A percentile compares a stretch with the other conserved stretches of the same genome.
Evolutionary conservation across 37 sponge, comb jelly and placozoan species (phyloP).

Genomic region (Cliona cf. orientalis): DNA sequence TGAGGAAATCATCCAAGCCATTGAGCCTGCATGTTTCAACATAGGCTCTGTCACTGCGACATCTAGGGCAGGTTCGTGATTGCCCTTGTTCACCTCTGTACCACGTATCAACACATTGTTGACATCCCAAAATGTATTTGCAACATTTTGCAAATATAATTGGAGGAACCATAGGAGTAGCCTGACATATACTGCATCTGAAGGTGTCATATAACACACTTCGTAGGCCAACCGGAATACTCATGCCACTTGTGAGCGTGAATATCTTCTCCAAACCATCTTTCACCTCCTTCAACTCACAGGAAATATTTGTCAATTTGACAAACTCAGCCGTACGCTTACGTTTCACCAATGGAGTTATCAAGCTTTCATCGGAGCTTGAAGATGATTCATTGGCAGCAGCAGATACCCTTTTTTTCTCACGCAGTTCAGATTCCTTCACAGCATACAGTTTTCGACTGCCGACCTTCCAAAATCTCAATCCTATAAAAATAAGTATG

Average conservation of each 20-base stretch:
- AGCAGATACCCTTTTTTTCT: neutral
- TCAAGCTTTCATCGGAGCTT: too few relatives aligned
- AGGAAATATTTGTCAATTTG: too few relatives aligned
- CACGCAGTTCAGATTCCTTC: neutral
- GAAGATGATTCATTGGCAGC: neutral
- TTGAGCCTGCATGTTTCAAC: slow-evolving; percentile 31
- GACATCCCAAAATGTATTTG: slow-evolving; percentile 41
- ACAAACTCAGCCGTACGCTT: too few relatives aligned
- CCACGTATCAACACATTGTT: slow-evolving; percentile 50
- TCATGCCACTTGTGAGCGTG: neutral
- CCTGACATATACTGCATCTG: slow-evolving; percentile 45
- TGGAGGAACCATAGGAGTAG: slow-evolving; percentile 15
- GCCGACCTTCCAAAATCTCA: neutral
- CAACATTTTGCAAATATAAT: slow-evolving; percentile 51
- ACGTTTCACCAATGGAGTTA: too few relatives aligned
- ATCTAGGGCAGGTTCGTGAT: slow-evolving; percentile 23
- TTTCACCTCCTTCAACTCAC: neutral
- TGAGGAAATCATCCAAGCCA: slow-evolving; percentile 52
- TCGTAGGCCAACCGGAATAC: neutral
- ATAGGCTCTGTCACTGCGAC: slow-evolving; percentile 10
- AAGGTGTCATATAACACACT: slow-evolving; percentile 12
- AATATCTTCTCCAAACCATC: neutral
- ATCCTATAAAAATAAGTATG: neutral
- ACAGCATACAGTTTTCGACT: neutral
- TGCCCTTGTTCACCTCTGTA: slow-evolving; percentile 17